Conservation (phyloP, 2,797 vertebrate species). For the Martes flavigula region DNA sequence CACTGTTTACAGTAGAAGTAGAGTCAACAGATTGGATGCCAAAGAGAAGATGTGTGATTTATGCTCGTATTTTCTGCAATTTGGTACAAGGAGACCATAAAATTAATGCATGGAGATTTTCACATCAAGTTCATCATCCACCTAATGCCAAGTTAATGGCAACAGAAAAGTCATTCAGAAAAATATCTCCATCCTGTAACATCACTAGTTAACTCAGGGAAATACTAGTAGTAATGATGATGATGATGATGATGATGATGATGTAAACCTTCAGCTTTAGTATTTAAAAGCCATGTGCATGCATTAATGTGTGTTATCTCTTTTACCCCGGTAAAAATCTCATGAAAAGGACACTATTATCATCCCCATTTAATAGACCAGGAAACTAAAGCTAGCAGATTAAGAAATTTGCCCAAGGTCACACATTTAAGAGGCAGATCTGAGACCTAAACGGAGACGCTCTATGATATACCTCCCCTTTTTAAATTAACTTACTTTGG, state of each 20-base stretch:
- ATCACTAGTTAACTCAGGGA: conserved; percentile 59
- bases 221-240: neutral
- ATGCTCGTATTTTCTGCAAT: neutral
- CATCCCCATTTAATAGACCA: neutral
- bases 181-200: conserved; percentile 39
- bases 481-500: conserved; percentile 19
- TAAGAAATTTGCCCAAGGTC: neutral
- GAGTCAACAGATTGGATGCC: neutral
- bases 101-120: neutral
- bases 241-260: neutral
- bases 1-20: conserved; percentile 61
- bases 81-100: conserved; percentile 45
- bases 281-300: neutral
- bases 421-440: neutral
- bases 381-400: neutral
- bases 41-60: neutral
- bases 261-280: neutral
- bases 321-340: neutral
- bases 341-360: neutral
- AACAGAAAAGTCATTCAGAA: conserved; percentile 56
- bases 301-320: neutral
- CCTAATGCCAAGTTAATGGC: neutral
- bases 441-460: neutral
- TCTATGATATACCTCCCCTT: neutral
- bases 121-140: neutral